Evolutionary conservation across 37 sponge, comb jelly and placozoan species (phyloP).

Genomic region (Hormiphora californensis): DNA sequence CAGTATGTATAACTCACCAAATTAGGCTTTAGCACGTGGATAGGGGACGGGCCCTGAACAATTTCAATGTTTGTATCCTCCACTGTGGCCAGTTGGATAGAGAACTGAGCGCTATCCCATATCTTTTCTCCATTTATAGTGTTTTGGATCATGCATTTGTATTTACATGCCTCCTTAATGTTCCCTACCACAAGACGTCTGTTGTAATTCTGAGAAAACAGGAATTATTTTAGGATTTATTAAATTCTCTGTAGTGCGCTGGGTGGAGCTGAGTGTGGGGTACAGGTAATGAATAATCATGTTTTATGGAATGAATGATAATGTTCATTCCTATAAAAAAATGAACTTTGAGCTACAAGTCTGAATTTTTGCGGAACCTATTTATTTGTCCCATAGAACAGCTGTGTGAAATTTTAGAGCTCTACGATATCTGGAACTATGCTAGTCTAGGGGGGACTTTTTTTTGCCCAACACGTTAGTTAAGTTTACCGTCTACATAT

Average conservation of each 20-base stretch:
- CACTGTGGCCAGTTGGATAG: neutral
- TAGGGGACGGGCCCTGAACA: neutral
- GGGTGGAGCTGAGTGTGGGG: no score
- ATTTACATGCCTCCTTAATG: neutral
- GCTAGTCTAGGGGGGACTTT: no score
- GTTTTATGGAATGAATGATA: no score
- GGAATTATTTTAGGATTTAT: no score
- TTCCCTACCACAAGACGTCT: neutral
- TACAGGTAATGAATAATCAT: no score
- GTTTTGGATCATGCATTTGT: neutral
- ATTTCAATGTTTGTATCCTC: neutral
- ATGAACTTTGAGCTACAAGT: neutral
- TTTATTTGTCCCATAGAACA: no score
- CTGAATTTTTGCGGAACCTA: no score
- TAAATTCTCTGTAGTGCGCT: no score
- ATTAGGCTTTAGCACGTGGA: neutral
- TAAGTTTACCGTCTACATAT: no score
- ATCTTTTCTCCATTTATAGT: neutral
- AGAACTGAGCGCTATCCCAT: neutral
- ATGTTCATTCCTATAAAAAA: conserved; percentile 1
- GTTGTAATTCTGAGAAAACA: neutral
- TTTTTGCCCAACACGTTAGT: no score
- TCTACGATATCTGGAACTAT: no score
- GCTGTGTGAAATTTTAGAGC: no score
- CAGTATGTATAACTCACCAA: neutral